Evolutionary conservation across 2,888 invertebrate species (phyloP).

Genomic region (Agrilus cyanescens): DNA sequence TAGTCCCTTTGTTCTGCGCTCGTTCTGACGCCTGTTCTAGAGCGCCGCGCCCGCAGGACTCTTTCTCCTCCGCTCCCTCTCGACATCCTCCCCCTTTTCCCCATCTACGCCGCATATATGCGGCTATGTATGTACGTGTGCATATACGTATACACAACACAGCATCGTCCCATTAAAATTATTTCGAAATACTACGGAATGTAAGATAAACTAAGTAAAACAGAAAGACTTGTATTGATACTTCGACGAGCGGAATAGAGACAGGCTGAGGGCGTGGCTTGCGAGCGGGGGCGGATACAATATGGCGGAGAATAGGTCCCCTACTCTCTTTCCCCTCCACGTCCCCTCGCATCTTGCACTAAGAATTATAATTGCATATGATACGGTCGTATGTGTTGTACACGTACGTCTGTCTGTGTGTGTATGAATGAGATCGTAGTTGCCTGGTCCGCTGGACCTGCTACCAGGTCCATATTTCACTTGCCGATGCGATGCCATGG

Average conservation of each 20-base stretch:
- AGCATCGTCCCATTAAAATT: constrained; percentile 35
- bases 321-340: constrained; percentile 29
- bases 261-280: constrained; percentile 29
- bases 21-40: background rate
- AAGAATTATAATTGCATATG: constrained; percentile 37
- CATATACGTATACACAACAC: constrained; percentile 14
- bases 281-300: constrained; percentile 36
- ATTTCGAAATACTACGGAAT: constrained; percentile 31
- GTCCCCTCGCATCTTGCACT: constrained; percentile 31
- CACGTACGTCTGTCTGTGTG: constrained; percentile 24
- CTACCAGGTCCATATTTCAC: constrained; percentile 27
- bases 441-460: constrained; percentile 7
- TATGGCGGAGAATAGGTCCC: constrained; percentile 33
- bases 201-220: constrained; percentile 32
- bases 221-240: constrained; percentile 19
- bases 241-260: constrained; percentile 20
- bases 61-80: constrained; percentile 16
- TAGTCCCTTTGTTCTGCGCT: too few relatives aligned
- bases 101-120: too few relatives aligned
- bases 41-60: constrained; percentile 3
- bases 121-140: too few relatives aligned
- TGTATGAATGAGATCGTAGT: constrained; percentile 22
- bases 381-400: constrained; percentile 16
- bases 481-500: constrained; percentile 5
- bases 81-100: too few relatives aligned